These are phyloP conservation scores for Trachurus trachurus DNA, from an alignment of 2,797 vertebrate species.

Conservation along the genomic window DNA sequence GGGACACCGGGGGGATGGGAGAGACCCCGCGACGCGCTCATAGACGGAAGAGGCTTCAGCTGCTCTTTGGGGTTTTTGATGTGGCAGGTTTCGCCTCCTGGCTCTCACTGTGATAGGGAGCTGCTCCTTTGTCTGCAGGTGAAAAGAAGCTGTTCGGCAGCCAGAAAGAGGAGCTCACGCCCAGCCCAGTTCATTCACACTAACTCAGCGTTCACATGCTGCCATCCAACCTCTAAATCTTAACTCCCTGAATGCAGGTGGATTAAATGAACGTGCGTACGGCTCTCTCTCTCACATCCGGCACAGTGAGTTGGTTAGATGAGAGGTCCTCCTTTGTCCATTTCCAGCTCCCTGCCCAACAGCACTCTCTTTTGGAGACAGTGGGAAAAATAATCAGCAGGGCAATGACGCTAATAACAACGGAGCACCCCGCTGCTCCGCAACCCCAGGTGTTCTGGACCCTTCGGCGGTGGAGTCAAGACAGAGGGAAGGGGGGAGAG, in stretches of 20 bases:
- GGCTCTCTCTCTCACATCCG: not conserved
- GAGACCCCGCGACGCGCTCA: constrained; percentile 26
- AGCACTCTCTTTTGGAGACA: constrained; percentile 74
- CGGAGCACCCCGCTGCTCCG: constrained; percentile 26
- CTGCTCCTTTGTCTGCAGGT: constrained; percentile 63
- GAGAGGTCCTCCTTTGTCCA: constrained; percentile 37
- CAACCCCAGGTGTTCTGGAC: constrained; percentile 44
- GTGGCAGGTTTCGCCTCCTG: constrained; percentile 26
- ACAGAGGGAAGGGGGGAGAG: constrained; percentile 16
- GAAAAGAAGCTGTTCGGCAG: constrained; percentile 71
- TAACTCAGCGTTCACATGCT: constrained; percentile 20
- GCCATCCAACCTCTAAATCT: constrained; percentile 20
- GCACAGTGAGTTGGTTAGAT: not conserved
- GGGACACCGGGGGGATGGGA: constrained; percentile 39
- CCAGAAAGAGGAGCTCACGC: constrained; percentile 39
- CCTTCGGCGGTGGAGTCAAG: constrained; percentile 42
- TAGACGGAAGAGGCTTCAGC: constrained; percentile 30
- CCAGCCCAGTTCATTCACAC: constrained; percentile 7
- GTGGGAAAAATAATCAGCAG: constrained; percentile 52
- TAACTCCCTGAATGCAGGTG: constrained; percentile 19
- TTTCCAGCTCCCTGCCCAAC: constrained; percentile 62
- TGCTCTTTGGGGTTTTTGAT: constrained; percentile 22
- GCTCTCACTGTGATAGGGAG: constrained; percentile 61
- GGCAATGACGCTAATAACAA: constrained; percentile 60
- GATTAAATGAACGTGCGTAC: constrained; percentile 15